Evolutionary conservation across 2,797 vertebrate species (phyloP), one percentile per base, ranked within the genome.

Genomic region (Echeneis naucrates): DNA sequence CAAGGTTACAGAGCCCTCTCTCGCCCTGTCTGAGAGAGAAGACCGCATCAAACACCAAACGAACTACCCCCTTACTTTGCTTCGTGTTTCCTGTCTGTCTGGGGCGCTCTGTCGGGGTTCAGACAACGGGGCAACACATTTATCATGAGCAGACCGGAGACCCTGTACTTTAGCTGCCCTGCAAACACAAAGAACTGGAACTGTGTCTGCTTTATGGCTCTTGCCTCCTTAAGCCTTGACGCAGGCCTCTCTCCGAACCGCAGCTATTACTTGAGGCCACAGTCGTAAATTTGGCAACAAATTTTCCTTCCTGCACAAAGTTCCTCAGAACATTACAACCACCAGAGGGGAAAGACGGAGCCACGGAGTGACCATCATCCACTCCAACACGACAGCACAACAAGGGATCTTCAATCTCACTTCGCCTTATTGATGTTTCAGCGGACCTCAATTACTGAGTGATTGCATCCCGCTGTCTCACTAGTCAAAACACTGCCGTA

Each of bases 401-500:
- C 73, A 64, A 72, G 73, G 78, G 81, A 81, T 81, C 82, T 83
- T 76, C 83, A 61, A 65, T 78, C 69, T 77, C 57, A 81, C 24
- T 57, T 75, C 21, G 33, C 66, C 76, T 78, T 86, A 72, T 81
- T 85, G 78, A 85, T 86, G 89, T 89, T 90, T 87, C 79, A 77
- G 81, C 37, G 88, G 89, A 89, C 89, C 89, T 93, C 92, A 88
- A 90, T 93, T 91, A 93, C 82, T 40, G 77, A 75, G 85, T 87
- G 91, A 92, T 91, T 91, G 92, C 89, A 81, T 91, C 89, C 92
- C 87, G 79, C 93, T 90, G 89, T 83, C 89, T 79, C 75, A 78
- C 68, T 74, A 93, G 90, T 94, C 91, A 88, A 94, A 94, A 94
- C 92, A 92, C 66, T 32, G 91, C 84, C 83, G 92, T 90, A 89